phyloP scores from a whole-genome alignment of 2,113 vertebrate species.

The Mionectes macconnelli region DNA sequence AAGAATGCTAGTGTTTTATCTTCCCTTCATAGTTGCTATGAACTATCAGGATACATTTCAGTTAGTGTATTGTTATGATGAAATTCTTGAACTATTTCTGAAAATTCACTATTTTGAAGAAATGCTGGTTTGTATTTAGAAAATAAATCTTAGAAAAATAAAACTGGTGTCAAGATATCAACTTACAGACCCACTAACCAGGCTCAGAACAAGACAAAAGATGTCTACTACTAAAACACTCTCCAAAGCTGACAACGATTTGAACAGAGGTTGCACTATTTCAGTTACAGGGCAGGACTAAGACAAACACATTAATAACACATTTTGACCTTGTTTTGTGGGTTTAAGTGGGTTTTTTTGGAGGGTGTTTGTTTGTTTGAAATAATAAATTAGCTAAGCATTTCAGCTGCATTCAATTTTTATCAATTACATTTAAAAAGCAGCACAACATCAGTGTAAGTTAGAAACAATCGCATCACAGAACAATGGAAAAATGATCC shows the following conservation, averaged over 20 bases:
- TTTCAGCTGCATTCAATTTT: neutral
- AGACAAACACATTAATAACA: neutral
- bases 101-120: neutral
- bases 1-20: neutral
- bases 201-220: neutral
- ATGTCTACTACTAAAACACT: neutral
- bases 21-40: neutral
- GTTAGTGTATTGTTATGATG: neutral
- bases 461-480: neutral
- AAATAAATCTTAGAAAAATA: neutral
- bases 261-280: constrained; percentile 1
- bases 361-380: neutral
- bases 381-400: neutral
- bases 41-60: neutral
- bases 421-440: neutral
- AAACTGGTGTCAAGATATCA: neutral
- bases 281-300: neutral
- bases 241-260: neutral
- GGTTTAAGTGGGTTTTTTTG: neutral
- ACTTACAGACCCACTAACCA: neutral
- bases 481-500: neutral
- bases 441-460: neutral
- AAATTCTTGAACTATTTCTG: neutral
- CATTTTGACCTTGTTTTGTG: neutral
- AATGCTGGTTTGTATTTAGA: neutral